phyloP scores from a whole-genome alignment of 1,140 invertebrate species.

The Diorhabda elongata region DNA sequence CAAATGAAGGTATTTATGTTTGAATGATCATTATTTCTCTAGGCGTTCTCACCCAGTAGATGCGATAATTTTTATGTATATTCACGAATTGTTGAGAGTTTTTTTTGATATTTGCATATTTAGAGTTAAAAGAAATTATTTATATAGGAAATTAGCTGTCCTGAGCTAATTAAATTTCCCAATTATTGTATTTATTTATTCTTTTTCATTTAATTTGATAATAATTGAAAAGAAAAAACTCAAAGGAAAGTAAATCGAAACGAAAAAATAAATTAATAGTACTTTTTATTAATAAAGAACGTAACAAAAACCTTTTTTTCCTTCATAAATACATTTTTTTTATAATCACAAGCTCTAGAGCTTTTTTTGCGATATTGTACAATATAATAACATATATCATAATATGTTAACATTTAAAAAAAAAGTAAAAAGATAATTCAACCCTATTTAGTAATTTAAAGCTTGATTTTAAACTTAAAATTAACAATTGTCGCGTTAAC shows the following conservation, averaged over 20 bases:
- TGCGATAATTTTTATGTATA: too few relatives aligned
- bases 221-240: conserved; percentile 21
- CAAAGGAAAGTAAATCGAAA: conserved; percentile 29
- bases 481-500: conserved; percentile 27
- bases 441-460: conserved; percentile 36
- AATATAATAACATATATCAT: conserved; percentile 17
- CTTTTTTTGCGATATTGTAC: conserved; percentile 29
- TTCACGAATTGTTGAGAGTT: too few relatives aligned
- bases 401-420: conserved; percentile 23
- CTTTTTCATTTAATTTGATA: neutral
- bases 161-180: too few relatives aligned
- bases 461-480: conserved; percentile 33
- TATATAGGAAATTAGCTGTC: too few relatives aligned
- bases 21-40: too few relatives aligned
- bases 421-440: conserved; percentile 18
- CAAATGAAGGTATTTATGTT: too few relatives aligned
- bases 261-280: conserved; percentile 32
- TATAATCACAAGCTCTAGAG: conserved; percentile 38
- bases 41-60: too few relatives aligned
- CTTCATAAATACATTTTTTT: conserved; percentile 38
- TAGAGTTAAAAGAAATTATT: too few relatives aligned
- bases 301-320: conserved; percentile 43
- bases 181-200: too few relatives aligned
- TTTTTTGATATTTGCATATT: too few relatives aligned
- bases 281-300: conserved; percentile 43